These are phyloP conservation scores for Drosophila infuscata DNA, from an alignment of 2,888 invertebrate species.

Conservation along the genomic window DNA sequence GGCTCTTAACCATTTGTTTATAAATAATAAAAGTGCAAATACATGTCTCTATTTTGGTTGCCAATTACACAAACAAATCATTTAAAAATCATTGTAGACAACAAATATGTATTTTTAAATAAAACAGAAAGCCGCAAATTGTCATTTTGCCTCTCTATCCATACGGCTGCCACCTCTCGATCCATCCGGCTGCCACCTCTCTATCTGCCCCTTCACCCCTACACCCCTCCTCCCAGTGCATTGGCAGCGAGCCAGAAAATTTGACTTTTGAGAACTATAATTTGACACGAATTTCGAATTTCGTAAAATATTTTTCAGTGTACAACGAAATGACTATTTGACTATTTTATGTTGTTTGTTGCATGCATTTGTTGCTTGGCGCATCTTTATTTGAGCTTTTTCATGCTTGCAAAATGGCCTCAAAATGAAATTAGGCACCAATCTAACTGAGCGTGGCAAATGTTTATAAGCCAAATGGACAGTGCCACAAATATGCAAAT, in stretches of 20 bases:
- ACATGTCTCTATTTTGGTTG: slow-evolving; percentile 40
- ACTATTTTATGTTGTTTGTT: not conserved
- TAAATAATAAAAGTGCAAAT: slow-evolving; percentile 24
- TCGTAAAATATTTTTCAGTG: slow-evolving; percentile 41
- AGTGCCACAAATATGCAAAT: slow-evolving; percentile 58
- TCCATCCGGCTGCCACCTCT: not conserved
- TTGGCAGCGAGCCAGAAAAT: slow-evolving; percentile 61
- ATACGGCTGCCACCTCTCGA: not conserved
- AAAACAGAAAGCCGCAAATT: slow-evolving; percentile 38
- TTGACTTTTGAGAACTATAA: slow-evolving; percentile 73
- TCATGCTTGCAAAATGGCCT: slow-evolving; percentile 29
- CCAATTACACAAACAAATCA: slow-evolving; percentile 43
- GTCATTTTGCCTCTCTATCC: slow-evolving; percentile 18
- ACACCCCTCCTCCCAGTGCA: not conserved
- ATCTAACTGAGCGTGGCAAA: slow-evolving; percentile 62
- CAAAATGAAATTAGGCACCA: slow-evolving; percentile 54
- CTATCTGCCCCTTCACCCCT: not conserved
- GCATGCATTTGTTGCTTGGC: not conserved
- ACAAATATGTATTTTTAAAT: slow-evolving; percentile 38
- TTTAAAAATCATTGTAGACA: slow-evolving; percentile 29
- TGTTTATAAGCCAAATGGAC: slow-evolving; percentile 61
- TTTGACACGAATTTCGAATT: slow-evolving; percentile 75
- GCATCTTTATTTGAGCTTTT: slow-evolving; percentile 28
- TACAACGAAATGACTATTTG: slow-evolving; percentile 1
- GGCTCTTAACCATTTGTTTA: slow-evolving; percentile 25